Base-by-base conservation (phyloP, 1,140 invertebrate species). In the Oreohelix idahoensis region DNA sequence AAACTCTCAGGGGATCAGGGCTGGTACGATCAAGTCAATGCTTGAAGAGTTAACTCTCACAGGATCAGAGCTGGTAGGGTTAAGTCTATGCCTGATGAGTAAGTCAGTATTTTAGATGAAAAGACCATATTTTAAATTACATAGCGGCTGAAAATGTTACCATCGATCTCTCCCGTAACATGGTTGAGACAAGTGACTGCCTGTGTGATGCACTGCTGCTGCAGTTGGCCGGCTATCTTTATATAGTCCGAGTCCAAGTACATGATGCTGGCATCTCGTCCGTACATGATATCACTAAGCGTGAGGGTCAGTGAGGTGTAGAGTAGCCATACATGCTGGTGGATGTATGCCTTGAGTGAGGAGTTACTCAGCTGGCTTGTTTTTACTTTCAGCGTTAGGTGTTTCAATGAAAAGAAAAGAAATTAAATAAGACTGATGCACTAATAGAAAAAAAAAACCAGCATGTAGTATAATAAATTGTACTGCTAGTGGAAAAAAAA, bases 301-400 rank as follows among this genome's bases (percentile, higher is more conserved):
- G 87, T 85, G 39, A 92, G 84, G 36, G 91, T 85, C 42, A 92
- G 87, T 0, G 90, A 87, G 0, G 89, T 88, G 86, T 90, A 92
- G 84, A 91, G 81, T 38, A 92, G 86, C 92, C 92, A 92, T 0
- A 90, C 88, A 85, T 92, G 91, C 78, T 92, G 90, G 84, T 92
- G 92, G 42, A 92, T 91, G 88, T 92, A 92, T 0, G 91, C 89
- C 83, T 90, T 87, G 39, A 92, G 88, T 49, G 88, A 80, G 0
- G 89, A 89, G 83, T 90, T 90, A 23, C 87, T 87, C 20, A 89
- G 84, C 75, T 89, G 89, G 13, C 87, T 88, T 42, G 88, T 89
- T 63, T 87, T 89, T 79, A 91, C 91, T 92, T 87, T 8, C 87
- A 85, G 77, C 20, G 69, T 32, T 0, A 38, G 81, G 79, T 0